Conservation (phyloP, 2,113 vertebrate genomes). For the Raja brachyura region DNA sequence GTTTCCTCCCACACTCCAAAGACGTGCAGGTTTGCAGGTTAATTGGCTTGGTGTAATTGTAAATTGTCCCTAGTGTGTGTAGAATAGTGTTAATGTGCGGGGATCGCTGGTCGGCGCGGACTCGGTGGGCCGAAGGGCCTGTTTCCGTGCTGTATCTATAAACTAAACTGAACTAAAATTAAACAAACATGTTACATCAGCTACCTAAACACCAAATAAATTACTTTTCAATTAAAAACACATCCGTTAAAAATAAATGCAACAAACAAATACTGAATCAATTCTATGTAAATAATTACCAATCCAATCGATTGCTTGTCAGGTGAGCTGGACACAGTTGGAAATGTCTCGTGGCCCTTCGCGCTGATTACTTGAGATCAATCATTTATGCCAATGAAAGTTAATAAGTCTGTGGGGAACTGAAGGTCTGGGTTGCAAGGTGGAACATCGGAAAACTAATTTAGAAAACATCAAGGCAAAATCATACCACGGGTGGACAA, state of each 20-base stretch:
- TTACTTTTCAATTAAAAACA: neutral
- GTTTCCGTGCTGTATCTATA: too few species aligned
- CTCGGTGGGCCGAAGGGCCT: too few species aligned
- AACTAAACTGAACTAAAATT: too few species aligned
- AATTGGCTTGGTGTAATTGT: too few species aligned
- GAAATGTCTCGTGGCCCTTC: slow-evolving; percentile 55
- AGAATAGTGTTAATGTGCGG: too few species aligned
- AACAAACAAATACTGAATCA: neutral
- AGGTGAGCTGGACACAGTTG: neutral
- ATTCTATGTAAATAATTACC: neutral
- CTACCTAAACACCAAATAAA: neutral
- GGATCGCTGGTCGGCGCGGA: too few species aligned
- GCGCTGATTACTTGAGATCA: slow-evolving; percentile 63
- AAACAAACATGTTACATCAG: neutral
- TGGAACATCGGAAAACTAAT: slow-evolving; percentile 47
- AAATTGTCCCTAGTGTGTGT: too few species aligned
- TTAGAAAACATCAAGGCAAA: neutral
- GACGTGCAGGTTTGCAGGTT: too few species aligned
- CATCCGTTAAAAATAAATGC: neutral
- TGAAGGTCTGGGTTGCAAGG: slow-evolving; percentile 54
- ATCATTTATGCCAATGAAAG: slow-evolving; percentile 58
- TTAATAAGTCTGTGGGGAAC: slow-evolving; percentile 62
- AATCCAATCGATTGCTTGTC: neutral
- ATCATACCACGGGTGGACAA: neutral
- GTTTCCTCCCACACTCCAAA: too few species aligned